Conservation (phyloP, 2,888 invertebrate genomes). For the Abrostola tripartita region DNA sequence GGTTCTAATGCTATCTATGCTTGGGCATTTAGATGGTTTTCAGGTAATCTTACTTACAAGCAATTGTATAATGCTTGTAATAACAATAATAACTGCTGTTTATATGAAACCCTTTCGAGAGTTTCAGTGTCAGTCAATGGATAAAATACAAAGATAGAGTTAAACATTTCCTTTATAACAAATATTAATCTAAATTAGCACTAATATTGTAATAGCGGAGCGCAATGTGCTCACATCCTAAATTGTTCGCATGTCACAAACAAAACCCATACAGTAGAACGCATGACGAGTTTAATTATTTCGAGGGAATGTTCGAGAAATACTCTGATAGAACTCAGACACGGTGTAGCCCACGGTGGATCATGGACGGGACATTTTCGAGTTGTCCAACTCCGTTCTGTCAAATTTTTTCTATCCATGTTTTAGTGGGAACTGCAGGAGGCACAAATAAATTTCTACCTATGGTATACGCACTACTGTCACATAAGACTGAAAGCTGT, state of each 20-base stretch:
- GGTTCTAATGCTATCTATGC: too few species aligned
- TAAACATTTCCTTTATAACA: neutral
- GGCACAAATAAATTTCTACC: constrained; percentile 15
- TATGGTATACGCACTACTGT: constrained; percentile 11
- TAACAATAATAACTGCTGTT: too few species aligned
- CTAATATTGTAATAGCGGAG: constrained; percentile 17
- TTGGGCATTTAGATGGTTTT: too few species aligned
- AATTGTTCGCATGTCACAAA: constrained; percentile 66
- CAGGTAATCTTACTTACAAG: too few species aligned
- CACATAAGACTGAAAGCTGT: constrained; percentile 20
- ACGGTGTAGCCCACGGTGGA: constrained; percentile 7
- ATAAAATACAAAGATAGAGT: neutral
- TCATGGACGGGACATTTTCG: constrained; percentile 17
- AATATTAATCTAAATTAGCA: neutral
- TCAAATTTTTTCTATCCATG: constrained; percentile 19
- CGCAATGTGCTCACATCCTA: constrained; percentile 30
- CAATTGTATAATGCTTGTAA: too few species aligned
- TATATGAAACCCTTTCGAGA: too few species aligned
- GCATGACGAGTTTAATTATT: constrained; percentile 81
- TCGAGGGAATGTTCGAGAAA: constrained; percentile 69
- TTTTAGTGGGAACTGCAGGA: constrained; percentile 13
- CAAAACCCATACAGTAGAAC: constrained; percentile 65
- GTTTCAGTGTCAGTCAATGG: too few species aligned
- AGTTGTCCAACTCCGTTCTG: constrained; percentile 13
- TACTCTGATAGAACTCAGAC: constrained; percentile 57